Percentiles rank a stretch among this genome's conserved stretches.
Evolutionary conservation across 1,140 invertebrate genomes (phyloP).

Genomic region (Sycobia sp.): DNA sequence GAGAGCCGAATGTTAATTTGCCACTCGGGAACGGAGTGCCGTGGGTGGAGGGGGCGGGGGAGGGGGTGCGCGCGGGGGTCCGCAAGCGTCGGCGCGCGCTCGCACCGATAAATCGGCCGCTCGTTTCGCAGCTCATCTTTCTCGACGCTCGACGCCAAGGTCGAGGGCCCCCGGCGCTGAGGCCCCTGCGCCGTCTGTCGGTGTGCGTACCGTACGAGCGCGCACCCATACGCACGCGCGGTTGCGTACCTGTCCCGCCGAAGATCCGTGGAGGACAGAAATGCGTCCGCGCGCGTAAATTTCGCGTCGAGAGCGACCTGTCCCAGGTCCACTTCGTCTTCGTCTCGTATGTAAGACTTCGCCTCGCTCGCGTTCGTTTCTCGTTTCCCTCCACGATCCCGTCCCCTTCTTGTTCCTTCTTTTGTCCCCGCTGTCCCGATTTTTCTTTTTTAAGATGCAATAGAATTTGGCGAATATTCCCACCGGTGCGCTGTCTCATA

Average conservation of each 20-base stretch:
- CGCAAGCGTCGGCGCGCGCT: not conserved
- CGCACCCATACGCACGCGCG: too few relatives aligned
- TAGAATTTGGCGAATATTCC: slow-evolving; percentile 3
- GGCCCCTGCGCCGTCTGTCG: not conserved
- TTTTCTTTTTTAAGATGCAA: slow-evolving; percentile 9
- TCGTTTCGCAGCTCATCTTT: slow-evolving; percentile 26
- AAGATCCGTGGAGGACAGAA: too few relatives aligned
- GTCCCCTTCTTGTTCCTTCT: too few relatives aligned
- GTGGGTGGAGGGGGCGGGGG: too few relatives aligned
- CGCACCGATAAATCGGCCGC: slow-evolving; percentile 7
- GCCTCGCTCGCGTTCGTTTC: not conserved
- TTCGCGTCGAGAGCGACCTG: slow-evolving; percentile 1
- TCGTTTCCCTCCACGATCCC: not conserved
- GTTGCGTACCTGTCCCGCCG: not conserved
- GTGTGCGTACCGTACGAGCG: too few relatives aligned
- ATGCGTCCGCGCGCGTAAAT: slow-evolving; percentile 1
- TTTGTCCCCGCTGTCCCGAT: too few relatives aligned
- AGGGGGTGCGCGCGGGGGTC: not conserved
- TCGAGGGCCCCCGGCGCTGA: not conserved
- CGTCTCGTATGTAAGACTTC: slow-evolving; percentile 15
- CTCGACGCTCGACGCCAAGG: slow-evolving; percentile 12
- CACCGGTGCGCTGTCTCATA: too few relatives aligned
- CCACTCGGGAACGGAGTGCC: too few relatives aligned
- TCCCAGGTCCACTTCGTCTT: slow-evolving; percentile 20
- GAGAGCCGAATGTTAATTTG: slow-evolving; percentile 18